A percentile compares a stretch with the other conserved stretches of the same genome.
phyloP scores from a whole-genome alignment of 1,140 invertebrate species.

The Drosophila novamexicana region DNA sequence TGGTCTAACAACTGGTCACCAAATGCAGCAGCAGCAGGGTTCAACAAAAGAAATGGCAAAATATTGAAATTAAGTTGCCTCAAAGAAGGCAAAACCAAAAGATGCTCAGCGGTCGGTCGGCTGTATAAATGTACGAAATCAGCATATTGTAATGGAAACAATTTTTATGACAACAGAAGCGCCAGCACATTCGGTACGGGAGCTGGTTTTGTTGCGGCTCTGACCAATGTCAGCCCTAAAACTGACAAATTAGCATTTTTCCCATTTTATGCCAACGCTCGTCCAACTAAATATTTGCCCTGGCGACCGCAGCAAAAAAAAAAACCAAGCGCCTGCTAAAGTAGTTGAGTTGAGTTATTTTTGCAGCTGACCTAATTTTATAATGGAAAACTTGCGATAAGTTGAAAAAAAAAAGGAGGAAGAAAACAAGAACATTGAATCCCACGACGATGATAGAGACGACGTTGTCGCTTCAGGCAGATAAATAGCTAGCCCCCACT shows the following conservation, averaged over 20 bases:
- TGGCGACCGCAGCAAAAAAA: constrained; percentile 52
- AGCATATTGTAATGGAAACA: constrained; percentile 83
- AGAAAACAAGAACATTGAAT: constrained; percentile 28
- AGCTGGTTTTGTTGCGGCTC: not conserved
- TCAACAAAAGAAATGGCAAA: constrained; percentile 34
- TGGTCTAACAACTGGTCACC: constrained; percentile 62
- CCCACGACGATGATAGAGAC: constrained; percentile 44
- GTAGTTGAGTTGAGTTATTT: constrained; percentile 79
- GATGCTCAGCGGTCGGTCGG: constrained; percentile 51
- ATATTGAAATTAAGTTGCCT: constrained; percentile 79
- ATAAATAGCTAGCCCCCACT: constrained; percentile 71
- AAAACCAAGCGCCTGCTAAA: constrained; percentile 62
- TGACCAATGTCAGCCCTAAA: constrained; percentile 80
- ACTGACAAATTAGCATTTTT: constrained; percentile 83
- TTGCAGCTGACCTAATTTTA: constrained; percentile 83
- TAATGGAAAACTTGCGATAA: constrained; percentile 83
- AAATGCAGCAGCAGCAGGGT: constrained; percentile 41
- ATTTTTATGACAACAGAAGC: constrained; percentile 73
- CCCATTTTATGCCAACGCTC: constrained; percentile 68
- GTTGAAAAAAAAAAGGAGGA: constrained; percentile 51
- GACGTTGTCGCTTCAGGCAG: constrained; percentile 64
- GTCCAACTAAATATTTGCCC: constrained; percentile 75
- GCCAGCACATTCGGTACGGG: constrained; percentile 12
- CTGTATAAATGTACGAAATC: constrained; percentile 81
- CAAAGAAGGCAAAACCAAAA: constrained; percentile 60